Conservation (phyloP, 64 coral and sea anemone species). For the Acropora yongei region DNA sequence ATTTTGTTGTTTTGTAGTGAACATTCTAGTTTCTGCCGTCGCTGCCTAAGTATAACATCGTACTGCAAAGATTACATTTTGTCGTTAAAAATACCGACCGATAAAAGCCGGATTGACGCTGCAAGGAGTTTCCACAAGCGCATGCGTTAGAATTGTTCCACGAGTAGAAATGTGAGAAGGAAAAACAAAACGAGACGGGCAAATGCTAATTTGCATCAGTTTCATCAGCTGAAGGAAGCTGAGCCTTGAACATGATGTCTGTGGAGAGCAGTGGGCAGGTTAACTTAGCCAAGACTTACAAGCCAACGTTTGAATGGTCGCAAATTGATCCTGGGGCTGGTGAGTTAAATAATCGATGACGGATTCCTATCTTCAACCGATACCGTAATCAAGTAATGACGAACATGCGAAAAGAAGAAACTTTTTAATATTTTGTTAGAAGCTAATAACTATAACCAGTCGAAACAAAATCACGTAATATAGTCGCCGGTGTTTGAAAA, state of each 20-base stretch:
- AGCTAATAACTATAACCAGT: no score
- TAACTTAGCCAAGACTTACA: conserved; percentile 1
- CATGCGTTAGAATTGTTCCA: neutral
- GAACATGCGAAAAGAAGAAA: neutral
- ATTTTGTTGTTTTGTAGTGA: no score
- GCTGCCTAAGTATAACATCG: no score
- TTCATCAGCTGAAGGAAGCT: neutral
- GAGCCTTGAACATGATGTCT: neutral
- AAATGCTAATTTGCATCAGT: neutral
- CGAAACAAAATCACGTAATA: no score
- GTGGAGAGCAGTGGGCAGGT: no score
- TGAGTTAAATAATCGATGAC: neutral
- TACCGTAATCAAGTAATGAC: neutral
- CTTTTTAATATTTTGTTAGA: no score
- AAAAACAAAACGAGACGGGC: neutral
- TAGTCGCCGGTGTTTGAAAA: no score
- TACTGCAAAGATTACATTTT: no score
- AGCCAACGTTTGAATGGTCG: conserved; percentile 23
- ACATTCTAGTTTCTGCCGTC: no score
- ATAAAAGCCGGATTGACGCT: no score
- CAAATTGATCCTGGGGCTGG: conserved; percentile 27
- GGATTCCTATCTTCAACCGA: no score
- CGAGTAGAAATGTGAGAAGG: neutral
- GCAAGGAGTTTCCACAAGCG: neutral
- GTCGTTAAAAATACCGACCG: no score